Percentiles rank a stretch among this genome's conserved stretches.
phyloP scores from a whole-genome alignment of 2,113 vertebrate species.

The Melanotaenia duboulayi region DNA sequence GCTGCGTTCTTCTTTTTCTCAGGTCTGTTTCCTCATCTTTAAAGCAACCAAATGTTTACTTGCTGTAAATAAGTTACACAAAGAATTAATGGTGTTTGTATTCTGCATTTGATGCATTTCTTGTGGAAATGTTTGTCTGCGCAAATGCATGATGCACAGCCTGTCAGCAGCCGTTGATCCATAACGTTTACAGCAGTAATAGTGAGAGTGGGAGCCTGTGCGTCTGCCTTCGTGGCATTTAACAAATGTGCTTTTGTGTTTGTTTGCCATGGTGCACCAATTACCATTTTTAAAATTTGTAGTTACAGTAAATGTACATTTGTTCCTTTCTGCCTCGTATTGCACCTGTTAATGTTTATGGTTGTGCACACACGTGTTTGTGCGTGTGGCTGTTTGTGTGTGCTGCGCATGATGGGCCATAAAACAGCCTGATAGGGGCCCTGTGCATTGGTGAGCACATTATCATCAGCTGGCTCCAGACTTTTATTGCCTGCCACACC shows the following conservation, averaged over 20 bases:
- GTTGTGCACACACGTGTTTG: neutral
- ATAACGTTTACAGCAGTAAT: constrained; percentile 25
- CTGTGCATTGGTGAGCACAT: constrained; percentile 62
- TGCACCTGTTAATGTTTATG: neutral
- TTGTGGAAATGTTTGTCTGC: constrained; percentile 17
- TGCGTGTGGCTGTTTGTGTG: constrained; percentile 1
- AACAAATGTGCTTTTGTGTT: constrained; percentile 2
- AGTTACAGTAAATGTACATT: constrained; percentile 2
- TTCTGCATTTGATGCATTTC: constrained; percentile 9
- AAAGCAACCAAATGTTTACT: constrained; percentile 31
- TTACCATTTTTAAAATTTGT: constrained; percentile 19
- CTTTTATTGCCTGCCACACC: constrained; percentile 73
- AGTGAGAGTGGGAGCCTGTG: neutral
- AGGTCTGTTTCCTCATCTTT: neutral
- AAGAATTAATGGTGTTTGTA: constrained; percentile 41
- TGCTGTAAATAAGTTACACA: constrained; percentile 50
- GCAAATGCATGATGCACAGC: constrained; percentile 44
- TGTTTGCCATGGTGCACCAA: constrained; percentile 1
- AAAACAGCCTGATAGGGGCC: constrained; percentile 62
- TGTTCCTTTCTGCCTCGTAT: constrained; percentile 4
- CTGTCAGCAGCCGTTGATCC: constrained; percentile 46
- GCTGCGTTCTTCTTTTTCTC: neutral
- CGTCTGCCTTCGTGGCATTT: constrained; percentile 13
- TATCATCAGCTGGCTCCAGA: constrained; percentile 71
- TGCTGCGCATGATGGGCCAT: constrained; percentile 35